A percentile compares a stretch with the other conserved stretches of the same genome.
phyloP scores from a whole-genome alignment of 2,888 invertebrate species.

The Eupithecia centaureata region DNA sequence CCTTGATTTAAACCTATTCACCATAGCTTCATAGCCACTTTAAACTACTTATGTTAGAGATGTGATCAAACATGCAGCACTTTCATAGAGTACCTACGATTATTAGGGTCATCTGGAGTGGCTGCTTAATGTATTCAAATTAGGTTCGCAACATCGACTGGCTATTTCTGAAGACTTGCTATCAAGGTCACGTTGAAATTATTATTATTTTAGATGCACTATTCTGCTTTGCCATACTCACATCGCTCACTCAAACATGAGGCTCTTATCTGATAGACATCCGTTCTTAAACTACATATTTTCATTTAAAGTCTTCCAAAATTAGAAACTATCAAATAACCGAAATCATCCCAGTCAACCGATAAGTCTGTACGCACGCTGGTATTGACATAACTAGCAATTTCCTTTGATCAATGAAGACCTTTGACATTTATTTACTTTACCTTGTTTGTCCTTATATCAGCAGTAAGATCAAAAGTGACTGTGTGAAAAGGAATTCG shows the following conservation, averaged over 20 bases:
- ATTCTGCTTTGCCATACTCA: not conserved
- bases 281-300: not conserved
- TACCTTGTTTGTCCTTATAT: constrained; percentile 40
- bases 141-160: not conserved
- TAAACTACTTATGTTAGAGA: not conserved
- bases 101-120: not conserved
- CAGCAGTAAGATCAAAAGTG: constrained; percentile 39
- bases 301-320: not conserved
- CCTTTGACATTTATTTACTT: constrained; percentile 39
- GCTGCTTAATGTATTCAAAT: not conserved
- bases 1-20: not conserved
- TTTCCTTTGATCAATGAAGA: constrained; percentile 30
- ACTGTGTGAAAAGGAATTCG: constrained; percentile 30
- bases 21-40: no score
- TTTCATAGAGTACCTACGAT: not conserved
- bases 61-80: not conserved
- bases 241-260: not conserved
- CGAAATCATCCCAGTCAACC: not conserved
- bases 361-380: not conserved
- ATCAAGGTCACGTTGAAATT: not conserved
- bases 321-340: not conserved
- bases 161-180: not conserved
- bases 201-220: not conserved
- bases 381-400: constrained; percentile 26
- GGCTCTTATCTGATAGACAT: not conserved